Percentiles rank a stretch among this genome's conserved stretches.
These are phyloP conservation scores for Zalophus californianus DNA, from an alignment of 2,797 vertebrate genomes.

Conservation along the genomic window DNA sequence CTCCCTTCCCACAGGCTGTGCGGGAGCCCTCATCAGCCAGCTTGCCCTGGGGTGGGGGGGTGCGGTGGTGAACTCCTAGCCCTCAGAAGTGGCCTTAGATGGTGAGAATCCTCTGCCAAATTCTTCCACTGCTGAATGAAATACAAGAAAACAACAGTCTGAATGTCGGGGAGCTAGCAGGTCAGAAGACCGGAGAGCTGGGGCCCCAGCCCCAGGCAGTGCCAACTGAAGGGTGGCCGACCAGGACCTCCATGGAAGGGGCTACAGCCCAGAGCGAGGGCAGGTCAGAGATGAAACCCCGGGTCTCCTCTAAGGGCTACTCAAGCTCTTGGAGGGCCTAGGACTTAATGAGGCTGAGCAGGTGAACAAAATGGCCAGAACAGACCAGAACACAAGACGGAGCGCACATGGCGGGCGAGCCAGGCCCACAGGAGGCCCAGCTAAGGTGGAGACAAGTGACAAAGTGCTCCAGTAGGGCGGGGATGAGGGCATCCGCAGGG, in stretches of 20 bases:
- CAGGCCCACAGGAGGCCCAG: background rate
- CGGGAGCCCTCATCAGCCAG: fast-evolving
- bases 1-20: too few species aligned
- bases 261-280: background rate
- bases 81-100: fast-evolving
- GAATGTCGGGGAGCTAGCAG: background rate
- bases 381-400: background rate
- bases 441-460: background rate
- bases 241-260: background rate
- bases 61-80: background rate
- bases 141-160: fast-evolving
- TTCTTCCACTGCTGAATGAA: too few species aligned
- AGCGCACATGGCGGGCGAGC: fast-evolving
- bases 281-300: background rate
- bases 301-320: background rate
- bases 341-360: background rate
- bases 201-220: background rate
- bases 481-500: fast-evolving
- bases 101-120: fast-evolving
- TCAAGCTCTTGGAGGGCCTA: fast-evolving
- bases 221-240: background rate
- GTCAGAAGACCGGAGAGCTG: fast-evolving
- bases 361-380: background rate
- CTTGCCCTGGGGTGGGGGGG: background rate
- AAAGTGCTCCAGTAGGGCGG: background rate